Evolutionary conservation across 2,113 vertebrate genomes (phyloP).

Genomic region (Myodes glareolus): DNA sequence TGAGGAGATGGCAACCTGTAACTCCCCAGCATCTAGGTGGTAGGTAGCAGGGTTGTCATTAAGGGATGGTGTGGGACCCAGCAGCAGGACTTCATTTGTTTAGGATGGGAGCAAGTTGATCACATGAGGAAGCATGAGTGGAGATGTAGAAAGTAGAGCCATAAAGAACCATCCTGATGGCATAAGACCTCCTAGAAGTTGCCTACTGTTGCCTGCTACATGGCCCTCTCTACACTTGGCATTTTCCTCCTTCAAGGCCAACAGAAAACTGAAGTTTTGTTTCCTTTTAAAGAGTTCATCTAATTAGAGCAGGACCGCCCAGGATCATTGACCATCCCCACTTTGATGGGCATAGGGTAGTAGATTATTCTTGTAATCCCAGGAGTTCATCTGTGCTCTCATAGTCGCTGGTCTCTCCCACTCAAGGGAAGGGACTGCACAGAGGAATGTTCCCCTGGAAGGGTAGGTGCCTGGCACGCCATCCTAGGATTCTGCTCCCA

Average conservation of each 20-base stretch:
- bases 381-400: neutral
- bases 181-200: neutral
- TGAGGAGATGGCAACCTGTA: neutral
- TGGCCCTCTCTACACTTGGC: neutral
- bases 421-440: neutral
- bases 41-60: too few relatives aligned
- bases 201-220: neutral
- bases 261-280: neutral
- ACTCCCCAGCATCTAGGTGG: neutral
- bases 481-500: neutral
- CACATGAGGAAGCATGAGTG: neutral
- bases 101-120: neutral
- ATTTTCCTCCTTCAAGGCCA: neutral
- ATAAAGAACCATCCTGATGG: neutral
- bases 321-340: neutral
- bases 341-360: neutral
- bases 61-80: neutral
- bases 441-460: too few relatives aligned
- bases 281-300: neutral
- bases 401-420: neutral
- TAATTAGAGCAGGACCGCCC: slow-evolving; percentile 6
- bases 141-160: neutral
- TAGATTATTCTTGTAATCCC: neutral
- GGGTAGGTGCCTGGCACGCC: neutral
- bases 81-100: neutral